Evolutionary conservation across 2,113 vertebrate genomes (phyloP), one percentile per base, ranked within the genome.

Genomic region (Alouatta palliata): DNA sequence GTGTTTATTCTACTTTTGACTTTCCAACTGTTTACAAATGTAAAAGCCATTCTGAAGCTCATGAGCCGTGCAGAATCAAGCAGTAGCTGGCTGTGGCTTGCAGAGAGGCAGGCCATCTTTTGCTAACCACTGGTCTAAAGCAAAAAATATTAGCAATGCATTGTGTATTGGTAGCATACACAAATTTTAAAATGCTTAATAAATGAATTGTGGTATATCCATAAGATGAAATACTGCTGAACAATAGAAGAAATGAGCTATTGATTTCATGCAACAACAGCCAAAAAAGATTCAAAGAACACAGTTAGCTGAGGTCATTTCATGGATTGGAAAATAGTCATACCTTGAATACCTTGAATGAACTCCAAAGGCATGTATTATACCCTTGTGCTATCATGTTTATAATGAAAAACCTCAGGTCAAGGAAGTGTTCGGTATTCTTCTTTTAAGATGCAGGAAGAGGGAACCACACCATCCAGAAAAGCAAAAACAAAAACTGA

Each of bases 401-500:
- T 37, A 35, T 61, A 87, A 75, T 49, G 45, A 70, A 8, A 73
- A 75, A 9, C 37, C 40, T 20, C 83, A 17, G 14, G 27, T 30
- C 43, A 37, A 49, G 54, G 17, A 90, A 56, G 8, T 43, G 49
- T 66, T 64, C 87, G 8, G 32, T 37, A n/a, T 90, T 91, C 54
- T 86, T 35, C 89, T 79, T 93, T 83, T 73, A 94, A 70, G 37
- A 35, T 27, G 21, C 47, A 80, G 58, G 21, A 77, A 88, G 23
- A 91, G 3, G 2, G 5, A 90, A 64, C 40, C 13, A 71, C n/a
- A 27, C 5, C 21, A 10, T 16, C 11, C n/a, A 64, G 83, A 96
- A 86, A 93, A 83, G 82, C 19, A 88, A 87, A 95, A 93, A 20
- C 27, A 58, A 47, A 80, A 95, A 80, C 16, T 70, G 21, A 54